phyloP scores from a whole-genome alignment of 1,140 invertebrate genomes.

The Drosophila serrata region DNA sequence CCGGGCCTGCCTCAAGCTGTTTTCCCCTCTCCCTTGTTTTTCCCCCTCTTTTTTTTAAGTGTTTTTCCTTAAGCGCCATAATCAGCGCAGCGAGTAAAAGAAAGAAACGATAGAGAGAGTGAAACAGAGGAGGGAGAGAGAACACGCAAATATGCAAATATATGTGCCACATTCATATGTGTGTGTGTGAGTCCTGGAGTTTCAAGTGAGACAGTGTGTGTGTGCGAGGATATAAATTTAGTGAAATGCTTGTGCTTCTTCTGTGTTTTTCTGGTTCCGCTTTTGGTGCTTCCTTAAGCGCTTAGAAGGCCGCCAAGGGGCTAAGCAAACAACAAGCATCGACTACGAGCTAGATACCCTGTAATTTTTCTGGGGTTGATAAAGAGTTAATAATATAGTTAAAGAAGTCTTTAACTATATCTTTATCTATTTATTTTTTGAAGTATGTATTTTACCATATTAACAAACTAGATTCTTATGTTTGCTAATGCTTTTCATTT shows the following conservation, averaged over 20 bases:
- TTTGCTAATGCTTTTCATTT: too few relatives aligned
- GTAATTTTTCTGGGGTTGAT: constrained; percentile 8
- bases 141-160: constrained; percentile 83
- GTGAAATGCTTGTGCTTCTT: constrained; percentile 45
- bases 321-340: constrained; percentile 71
- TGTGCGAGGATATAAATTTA: constrained; percentile 39
- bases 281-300: constrained; percentile 71
- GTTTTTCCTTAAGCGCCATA: constrained; percentile 82
- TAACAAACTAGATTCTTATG: too few relatives aligned
- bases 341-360: constrained; percentile 52
- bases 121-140: constrained; percentile 38
- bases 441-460: too few relatives aligned
- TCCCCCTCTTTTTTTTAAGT: constrained; percentile 64
- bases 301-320: constrained; percentile 68
- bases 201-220: constrained; percentile 17
- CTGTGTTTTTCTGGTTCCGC: constrained; percentile 33
- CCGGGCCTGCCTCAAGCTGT: constrained; percentile 40
- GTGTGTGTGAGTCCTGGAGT: constrained; percentile 41
- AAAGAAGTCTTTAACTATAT: too few relatives aligned
- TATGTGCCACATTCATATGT: constrained; percentile 41
- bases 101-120: neutral
- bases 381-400: too few relatives aligned
- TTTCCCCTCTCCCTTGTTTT: constrained; percentile 9
- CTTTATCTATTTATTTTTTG: too few relatives aligned
- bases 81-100: constrained; percentile 73